Conservation (phyloP, 2,113 vertebrate genomes). For the Hyperopisus bebe region DNA sequence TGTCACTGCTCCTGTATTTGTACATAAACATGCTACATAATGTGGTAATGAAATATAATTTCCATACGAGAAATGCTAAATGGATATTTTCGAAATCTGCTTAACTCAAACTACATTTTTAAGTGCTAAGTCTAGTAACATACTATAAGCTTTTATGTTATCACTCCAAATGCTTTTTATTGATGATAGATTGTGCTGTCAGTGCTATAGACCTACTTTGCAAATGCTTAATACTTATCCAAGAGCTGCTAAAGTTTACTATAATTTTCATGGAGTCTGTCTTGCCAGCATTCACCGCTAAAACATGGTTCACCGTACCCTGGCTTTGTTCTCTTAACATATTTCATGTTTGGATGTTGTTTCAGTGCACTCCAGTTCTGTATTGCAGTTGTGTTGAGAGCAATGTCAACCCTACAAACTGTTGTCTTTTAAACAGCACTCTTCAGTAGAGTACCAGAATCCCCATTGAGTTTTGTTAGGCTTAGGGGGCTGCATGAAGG, state of each 20-base stretch:
- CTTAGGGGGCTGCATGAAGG: background rate
- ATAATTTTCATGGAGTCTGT: background rate
- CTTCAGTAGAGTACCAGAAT: background rate
- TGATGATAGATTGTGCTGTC: background rate
- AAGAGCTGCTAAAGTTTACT: background rate
- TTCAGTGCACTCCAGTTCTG: background rate
- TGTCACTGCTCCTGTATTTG: background rate
- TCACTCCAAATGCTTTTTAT: background rate
- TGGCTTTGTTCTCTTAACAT: background rate
- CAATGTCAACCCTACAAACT: background rate
- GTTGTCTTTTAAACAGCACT: background rate
- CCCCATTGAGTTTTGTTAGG: background rate
- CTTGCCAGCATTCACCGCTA: background rate
- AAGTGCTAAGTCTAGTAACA: background rate
- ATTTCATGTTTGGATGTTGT: background rate
- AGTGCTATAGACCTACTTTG: background rate
- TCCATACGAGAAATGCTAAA: background rate
- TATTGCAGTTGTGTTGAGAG: background rate
- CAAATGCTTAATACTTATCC: background rate
- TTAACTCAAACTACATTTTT: background rate
- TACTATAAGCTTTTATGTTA: background rate
- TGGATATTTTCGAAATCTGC: background rate
- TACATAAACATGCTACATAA: background rate
- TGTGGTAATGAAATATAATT: background rate
- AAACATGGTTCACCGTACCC: background rate